phyloP scores from a whole-genome alignment of 2,797 vertebrate genomes.

The Pantherophis alleghaniensis region DNA sequence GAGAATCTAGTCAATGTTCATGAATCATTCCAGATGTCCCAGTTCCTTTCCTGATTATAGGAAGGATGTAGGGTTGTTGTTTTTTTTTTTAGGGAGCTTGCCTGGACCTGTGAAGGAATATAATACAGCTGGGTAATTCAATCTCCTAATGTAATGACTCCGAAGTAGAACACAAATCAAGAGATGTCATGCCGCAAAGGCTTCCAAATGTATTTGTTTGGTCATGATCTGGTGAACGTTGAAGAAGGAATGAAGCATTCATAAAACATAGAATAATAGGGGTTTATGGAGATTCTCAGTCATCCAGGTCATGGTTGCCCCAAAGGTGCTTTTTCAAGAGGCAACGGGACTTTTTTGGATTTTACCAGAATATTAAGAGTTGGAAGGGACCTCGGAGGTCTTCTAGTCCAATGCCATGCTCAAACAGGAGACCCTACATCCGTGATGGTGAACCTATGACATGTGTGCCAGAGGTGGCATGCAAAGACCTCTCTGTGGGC shows the following conservation, averaged over 20 bases:
- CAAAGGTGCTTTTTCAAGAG: too few relatives aligned
- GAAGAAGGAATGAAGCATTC: conserved; percentile 1
- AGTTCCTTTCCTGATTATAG: conserved; percentile 24
- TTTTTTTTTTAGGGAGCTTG: conserved; percentile 6
- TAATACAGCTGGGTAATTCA: conserved; percentile 20
- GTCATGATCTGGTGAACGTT: background rate
- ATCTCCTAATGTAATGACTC: conserved; percentile 43
- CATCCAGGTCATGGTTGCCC: too few relatives aligned
- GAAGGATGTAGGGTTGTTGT: background rate
- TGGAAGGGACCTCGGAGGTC: background rate
- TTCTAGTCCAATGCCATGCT: too few relatives aligned
- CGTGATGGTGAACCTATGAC: too few relatives aligned
- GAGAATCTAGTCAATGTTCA: conserved; percentile 1
- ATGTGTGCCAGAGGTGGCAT: too few relatives aligned
- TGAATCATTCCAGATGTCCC: conserved; percentile 18
- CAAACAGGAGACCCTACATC: too few relatives aligned
- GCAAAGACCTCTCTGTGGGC: too few relatives aligned
- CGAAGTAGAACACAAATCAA: conserved; percentile 36
- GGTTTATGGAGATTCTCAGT: too few relatives aligned
- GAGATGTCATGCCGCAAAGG: conserved; percentile 13
- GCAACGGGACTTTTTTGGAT: too few relatives aligned
- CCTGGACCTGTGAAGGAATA: background rate
- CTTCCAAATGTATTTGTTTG: conserved; percentile 40
- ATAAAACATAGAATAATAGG: background rate
- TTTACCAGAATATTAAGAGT: background rate